Base-by-base conservation (phyloP, 2,797 vertebrate species). In the Fistularia commersonii region DNA sequence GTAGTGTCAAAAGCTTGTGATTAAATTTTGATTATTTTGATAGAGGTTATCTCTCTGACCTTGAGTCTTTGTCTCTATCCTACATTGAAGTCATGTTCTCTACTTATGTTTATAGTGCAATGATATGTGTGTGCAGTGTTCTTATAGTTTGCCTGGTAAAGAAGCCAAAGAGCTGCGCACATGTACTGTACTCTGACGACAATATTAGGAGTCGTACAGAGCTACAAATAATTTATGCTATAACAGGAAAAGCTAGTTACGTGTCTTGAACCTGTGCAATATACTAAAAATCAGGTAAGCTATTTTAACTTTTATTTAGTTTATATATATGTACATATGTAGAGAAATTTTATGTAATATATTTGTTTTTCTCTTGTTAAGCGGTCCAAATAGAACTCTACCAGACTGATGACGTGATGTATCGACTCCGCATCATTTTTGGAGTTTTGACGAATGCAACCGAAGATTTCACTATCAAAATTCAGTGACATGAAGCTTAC, bases 121-220 rank as follows among this genome's bases (percentile, higher is more conserved):
- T 67, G 74, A 64, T 77, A 66, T 77, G 79, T 57, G 75, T 83
- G 67, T 55, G 31, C 55, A 64, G 77, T 71, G 74, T 77, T 82
- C 77, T 65, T 64, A 51, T 32, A 0, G 66, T 64, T 5, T 48
- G 83, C 62, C 81, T 64, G 44, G 69, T 85, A 81, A 86, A 81
- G 70, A 64, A 37, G 42, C 76, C 69, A 9, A 73, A 42, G 67
- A 76, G 68, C 63, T 41, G 59, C 64, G 61, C 44, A n/a, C 46
- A 60, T 61, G 8, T 68, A 51, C 66, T 40, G 61, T 0, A 39
- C 57, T 42, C 61, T 41, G 8, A 75, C 77, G 72, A 51, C 77
- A 77, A 62, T 48, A 74, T 59, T 76, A 80, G 66, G 71, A 48
- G 55, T 61, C 67, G 36, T 75, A 84, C 77, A 80, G 32, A 41